Conservation (phyloP, 1,140 invertebrate species). For the Apocrypta bakeri region DNA sequence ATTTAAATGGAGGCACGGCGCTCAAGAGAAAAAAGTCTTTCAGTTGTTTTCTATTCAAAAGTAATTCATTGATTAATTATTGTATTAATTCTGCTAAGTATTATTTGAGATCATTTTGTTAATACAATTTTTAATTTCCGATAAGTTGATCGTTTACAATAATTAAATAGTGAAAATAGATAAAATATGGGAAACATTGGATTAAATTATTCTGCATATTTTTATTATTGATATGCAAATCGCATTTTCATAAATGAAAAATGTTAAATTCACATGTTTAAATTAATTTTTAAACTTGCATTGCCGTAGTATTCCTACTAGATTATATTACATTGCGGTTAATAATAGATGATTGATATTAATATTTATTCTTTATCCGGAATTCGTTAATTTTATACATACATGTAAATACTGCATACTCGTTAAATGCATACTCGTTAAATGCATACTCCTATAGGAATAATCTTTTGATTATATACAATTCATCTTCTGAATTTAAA, state of each 20-base stretch:
- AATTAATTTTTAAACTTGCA: not conserved
- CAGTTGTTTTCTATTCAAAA: constrained; percentile 22
- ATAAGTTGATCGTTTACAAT: not conserved
- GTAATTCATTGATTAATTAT: constrained; percentile 12
- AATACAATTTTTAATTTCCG: not conserved
- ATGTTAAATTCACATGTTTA: not conserved
- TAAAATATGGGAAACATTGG: constrained; percentile 6
- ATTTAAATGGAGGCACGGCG: constrained; percentile 47
- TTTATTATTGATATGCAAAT: constrained; percentile 42
- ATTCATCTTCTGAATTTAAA: not conserved
- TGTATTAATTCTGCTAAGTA: not conserved
- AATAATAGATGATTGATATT: constrained; percentile 7
- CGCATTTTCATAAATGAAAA: not conserved
- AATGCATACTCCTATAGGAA: not conserved
- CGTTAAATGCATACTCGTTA: not conserved
- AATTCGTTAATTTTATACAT: not conserved
- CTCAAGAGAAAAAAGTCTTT: constrained; percentile 31
- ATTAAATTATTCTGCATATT: not conserved
- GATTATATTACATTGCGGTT: not conserved
- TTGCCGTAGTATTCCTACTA: not conserved
- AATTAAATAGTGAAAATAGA: not conserved
- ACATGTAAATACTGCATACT: not conserved
- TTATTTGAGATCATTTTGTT: constrained; percentile 3
- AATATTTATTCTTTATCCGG: constrained; percentile 18
- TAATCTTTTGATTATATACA: constrained; percentile 32